These are phyloP conservation scores for Porites lobata DNA, from an alignment of 92 coral and sea anemone genomes.

Conservation along the genomic window DNA sequence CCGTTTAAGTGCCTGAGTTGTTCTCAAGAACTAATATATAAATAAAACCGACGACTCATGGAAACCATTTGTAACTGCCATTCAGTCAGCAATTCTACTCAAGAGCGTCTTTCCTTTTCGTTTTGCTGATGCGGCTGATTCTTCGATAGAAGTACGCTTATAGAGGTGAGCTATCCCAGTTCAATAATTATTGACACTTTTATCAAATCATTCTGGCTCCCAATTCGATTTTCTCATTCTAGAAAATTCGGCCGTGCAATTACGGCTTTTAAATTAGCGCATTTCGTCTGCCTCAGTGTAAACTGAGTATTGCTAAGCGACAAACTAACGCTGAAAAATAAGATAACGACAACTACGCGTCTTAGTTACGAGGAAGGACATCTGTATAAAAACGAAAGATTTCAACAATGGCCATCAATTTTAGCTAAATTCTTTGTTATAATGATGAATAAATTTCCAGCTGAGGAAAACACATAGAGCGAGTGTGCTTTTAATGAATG, in stretches of 20 bases:
- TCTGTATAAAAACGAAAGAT: conserved; percentile 13
- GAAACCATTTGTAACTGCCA: no score
- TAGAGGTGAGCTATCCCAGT: background rate
- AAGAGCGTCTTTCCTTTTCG: background rate
- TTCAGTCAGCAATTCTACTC: background rate
- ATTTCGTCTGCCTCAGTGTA: background rate
- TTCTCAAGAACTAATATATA: conserved; percentile 37
- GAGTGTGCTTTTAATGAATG: conserved; percentile 38
- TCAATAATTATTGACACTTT: background rate
- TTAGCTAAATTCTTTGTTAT: background rate
- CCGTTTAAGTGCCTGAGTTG: background rate
- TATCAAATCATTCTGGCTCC: background rate
- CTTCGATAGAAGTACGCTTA: background rate
- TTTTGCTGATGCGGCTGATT: background rate
- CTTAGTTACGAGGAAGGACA: conserved; percentile 14
- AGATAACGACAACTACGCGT: background rate
- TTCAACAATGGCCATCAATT: background rate
- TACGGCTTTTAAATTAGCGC: background rate
- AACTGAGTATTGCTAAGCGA: conserved; percentile 22
- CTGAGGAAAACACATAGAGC: background rate
- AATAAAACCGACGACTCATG: background rate
- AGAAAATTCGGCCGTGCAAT: no score
- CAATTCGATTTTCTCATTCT: background rate
- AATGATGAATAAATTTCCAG: conserved; percentile 11
- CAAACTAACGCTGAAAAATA: background rate